A percentile compares a stretch with the other conserved stretches of the same genome.
Conservation (phyloP, 2,113 vertebrate species). For the Labeo rohita region DNA sequence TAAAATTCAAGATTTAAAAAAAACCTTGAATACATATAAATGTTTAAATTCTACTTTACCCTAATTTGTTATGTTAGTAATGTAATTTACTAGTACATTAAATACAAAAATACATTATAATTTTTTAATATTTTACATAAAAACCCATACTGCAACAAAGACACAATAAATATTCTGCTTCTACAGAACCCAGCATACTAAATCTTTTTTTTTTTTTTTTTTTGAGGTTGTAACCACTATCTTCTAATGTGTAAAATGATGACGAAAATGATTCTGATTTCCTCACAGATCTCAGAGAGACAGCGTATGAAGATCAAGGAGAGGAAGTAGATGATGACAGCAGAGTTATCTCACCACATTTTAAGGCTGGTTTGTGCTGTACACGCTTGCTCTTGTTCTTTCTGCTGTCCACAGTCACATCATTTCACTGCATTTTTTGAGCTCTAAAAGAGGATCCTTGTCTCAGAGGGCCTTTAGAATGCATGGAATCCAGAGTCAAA, state of each 20-base stretch:
- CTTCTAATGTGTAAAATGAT: not conserved
- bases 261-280: not conserved
- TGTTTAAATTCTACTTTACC: not conserved
- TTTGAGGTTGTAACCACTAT: not conserved
- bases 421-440: not conserved
- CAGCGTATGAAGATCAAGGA: not conserved
- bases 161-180: not conserved
- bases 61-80: not conserved
- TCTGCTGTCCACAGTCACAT: not conserved
- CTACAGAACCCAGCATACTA: not conserved
- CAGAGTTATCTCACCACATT: not conserved
- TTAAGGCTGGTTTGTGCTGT: conserved; percentile 14
- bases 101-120: no score
- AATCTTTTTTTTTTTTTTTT: not conserved
- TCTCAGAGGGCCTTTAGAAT: conserved; percentile 1
- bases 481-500: not conserved
- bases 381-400: not conserved
- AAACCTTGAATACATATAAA: not conserved
- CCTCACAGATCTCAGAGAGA: conserved; percentile 42
- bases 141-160: not conserved
- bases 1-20: no score
- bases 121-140: no score
- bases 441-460: not conserved
- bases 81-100: not conserved
- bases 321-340: conserved; percentile 14